phyloP scores from a whole-genome alignment of 64 coral and sea anemone genomes.

The Porites lutea region DNA sequence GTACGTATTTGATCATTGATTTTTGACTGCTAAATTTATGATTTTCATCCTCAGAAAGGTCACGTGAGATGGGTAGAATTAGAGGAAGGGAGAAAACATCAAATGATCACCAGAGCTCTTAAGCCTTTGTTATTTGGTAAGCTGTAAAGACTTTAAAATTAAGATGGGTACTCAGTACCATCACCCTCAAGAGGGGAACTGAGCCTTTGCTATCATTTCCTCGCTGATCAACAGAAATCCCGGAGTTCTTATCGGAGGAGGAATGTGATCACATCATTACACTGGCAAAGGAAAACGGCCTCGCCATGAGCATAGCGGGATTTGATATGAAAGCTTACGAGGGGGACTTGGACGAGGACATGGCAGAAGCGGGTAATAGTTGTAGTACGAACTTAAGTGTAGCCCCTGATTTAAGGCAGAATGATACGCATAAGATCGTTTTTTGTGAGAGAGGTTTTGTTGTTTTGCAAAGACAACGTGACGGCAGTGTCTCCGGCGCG shows the following conservation, averaged over 20 bases:
- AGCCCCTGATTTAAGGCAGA: too few relatives aligned
- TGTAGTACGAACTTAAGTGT: not conserved
- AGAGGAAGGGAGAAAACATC: slow-evolving; percentile 32
- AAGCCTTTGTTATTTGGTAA: slow-evolving; percentile 91
- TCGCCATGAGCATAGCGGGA: slow-evolving; percentile 54
- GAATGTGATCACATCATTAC: slow-evolving; percentile 67
- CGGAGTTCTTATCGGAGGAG: slow-evolving; percentile 43
- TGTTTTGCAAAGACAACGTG: too few relatives aligned
- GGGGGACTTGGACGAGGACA: slow-evolving; percentile 61
- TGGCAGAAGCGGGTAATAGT: slow-evolving; percentile 55
- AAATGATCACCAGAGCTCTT: slow-evolving; percentile 89
- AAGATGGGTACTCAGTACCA: too few relatives aligned
- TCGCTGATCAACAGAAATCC: slow-evolving; percentile 43
- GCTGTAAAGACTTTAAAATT: not conserved
- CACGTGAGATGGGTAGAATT: slow-evolving; percentile 64
- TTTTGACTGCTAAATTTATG: not conserved
- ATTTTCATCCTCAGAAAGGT: slow-evolving; percentile 44
- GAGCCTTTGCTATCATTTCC: not conserved
- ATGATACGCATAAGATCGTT: too few relatives aligned
- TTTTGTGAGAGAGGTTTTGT: too few relatives aligned
- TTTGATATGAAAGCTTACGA: slow-evolving; percentile 56
- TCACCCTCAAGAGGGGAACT: not conserved
- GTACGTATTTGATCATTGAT: too few relatives aligned
- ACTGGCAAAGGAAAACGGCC: slow-evolving; percentile 61
- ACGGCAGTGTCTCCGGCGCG: too few relatives aligned